phyloP scores from a whole-genome alignment of 2,888 invertebrate genomes.

The Oxytorus armatus region DNA sequence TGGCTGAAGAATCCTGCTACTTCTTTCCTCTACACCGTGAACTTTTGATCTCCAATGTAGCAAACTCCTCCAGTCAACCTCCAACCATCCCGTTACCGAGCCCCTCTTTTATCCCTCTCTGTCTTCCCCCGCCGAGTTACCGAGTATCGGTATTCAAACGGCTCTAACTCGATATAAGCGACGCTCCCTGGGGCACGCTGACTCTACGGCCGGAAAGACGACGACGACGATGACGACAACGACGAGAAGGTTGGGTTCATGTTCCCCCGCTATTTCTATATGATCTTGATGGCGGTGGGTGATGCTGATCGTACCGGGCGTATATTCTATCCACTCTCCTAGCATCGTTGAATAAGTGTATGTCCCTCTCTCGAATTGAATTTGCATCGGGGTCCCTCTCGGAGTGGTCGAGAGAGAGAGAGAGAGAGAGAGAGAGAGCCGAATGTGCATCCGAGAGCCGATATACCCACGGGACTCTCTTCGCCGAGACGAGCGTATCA shows the following conservation, averaged over 20 bases:
- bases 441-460: conserved; percentile 59
- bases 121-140: conserved; percentile 18
- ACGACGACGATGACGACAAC: conserved; percentile 68
- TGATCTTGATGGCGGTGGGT: conserved; percentile 28
- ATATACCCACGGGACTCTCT: conserved; percentile 61
- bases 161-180: conserved; percentile 83
- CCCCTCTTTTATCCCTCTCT: conserved; percentile 18
- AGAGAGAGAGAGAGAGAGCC: not conserved
- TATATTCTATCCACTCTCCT: conserved; percentile 42
- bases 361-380: conserved; percentile 77
- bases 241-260: conserved; percentile 44
- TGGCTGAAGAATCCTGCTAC: not conserved
- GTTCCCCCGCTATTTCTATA: conserved; percentile 39
- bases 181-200: conserved; percentile 76
- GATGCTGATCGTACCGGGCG: conserved; percentile 34
- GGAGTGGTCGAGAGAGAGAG: conserved; percentile 45
- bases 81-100: conserved; percentile 1
- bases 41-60: conserved; percentile 48
- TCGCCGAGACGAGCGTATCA: conserved; percentile 64
- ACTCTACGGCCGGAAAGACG: conserved; percentile 48
- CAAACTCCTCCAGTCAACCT: conserved; percentile 3
- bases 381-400: conserved; percentile 78
- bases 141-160: conserved; percentile 82
- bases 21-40: conserved; percentile 29
- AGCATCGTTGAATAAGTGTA: conserved; percentile 72